Conservation (phyloP, 2,888 invertebrate genomes). For the Leptogaster cylindrica region DNA sequence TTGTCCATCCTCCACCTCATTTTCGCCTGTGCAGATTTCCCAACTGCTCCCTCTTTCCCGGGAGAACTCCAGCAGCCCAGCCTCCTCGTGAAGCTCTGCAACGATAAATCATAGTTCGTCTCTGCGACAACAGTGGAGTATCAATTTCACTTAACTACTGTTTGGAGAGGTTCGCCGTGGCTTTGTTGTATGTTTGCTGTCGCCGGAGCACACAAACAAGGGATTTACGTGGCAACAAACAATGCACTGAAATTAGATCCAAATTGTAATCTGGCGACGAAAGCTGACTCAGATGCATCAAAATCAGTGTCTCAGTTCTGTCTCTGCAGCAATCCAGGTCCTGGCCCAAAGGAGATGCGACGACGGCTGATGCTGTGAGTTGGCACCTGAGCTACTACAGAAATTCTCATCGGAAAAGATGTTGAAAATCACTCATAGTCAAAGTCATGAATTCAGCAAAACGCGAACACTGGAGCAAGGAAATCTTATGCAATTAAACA, state of each 20-base stretch:
- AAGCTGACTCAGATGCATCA: not conserved
- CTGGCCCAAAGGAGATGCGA: not conserved
- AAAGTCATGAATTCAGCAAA: constrained; percentile 4
- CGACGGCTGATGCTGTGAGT: too few species aligned
- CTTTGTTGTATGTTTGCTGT: not conserved
- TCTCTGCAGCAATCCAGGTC: not conserved
- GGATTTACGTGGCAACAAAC: not conserved
- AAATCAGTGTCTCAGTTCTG: not conserved
- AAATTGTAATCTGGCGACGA: not conserved
- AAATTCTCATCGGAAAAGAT: not conserved
- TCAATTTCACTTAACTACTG: not conserved
- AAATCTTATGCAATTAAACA: constrained; percentile 24
- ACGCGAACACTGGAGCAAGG: constrained; percentile 9
- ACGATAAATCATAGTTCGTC: too few species aligned
- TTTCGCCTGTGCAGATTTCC: too few species aligned
- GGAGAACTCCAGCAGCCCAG: too few species aligned
- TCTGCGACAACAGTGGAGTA: not conserved
- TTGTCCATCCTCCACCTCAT: too few species aligned
- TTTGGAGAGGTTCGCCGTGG: not conserved
- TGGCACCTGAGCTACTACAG: not conserved
- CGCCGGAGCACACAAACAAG: not conserved
- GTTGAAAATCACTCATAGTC: constrained; percentile 30
- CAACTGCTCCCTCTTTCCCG: too few species aligned
- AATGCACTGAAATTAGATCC: not conserved
- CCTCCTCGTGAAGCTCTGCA: too few species aligned